Percentiles rank a stretch among this genome's conserved stretches.
Evolutionary conservation across 2,888 invertebrate genomes (phyloP).

Genomic region (Perithous albicinctus): DNA sequence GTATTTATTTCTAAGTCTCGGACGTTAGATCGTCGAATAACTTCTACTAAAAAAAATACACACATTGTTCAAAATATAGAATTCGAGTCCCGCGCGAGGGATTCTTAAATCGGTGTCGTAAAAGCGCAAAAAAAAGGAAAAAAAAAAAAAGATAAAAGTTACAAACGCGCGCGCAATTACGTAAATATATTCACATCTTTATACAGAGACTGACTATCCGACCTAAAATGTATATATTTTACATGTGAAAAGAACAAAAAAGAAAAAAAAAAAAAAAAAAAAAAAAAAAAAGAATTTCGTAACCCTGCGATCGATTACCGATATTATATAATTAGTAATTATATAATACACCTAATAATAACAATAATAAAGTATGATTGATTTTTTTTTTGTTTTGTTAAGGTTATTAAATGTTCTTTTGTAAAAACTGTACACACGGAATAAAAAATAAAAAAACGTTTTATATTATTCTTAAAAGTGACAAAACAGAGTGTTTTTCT

Average conservation of each 20-base stretch:
- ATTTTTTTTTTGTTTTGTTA: constrained; percentile 78
- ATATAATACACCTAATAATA: constrained; percentile 73
- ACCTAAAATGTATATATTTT: constrained; percentile 79
- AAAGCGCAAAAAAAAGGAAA: constrained; percentile 6
- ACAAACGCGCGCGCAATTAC: constrained; percentile 49
- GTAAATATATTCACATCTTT: constrained; percentile 77
- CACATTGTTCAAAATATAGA: constrained; percentile 43
- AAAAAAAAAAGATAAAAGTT: no score
- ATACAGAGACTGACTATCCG: constrained; percentile 81
- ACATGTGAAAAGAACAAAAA: constrained; percentile 67
- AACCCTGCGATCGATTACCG: constrained; percentile 72
- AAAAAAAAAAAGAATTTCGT: constrained; percentile 58
- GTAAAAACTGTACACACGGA: constrained; percentile 81
- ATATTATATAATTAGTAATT: constrained; percentile 73
- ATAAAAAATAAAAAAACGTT: constrained; percentile 79
- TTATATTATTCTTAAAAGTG: constrained; percentile 80
- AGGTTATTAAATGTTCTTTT: constrained; percentile 78
- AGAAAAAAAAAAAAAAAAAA: constrained; percentile 59
- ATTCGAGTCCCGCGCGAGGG: constrained; percentile 21
- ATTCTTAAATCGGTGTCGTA: not conserved
- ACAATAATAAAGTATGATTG: constrained; percentile 72
- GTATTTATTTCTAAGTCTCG: constrained; percentile 66
- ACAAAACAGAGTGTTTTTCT: constrained; percentile 42
- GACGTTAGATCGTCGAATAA: constrained; percentile 51
- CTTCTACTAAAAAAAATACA: constrained; percentile 38